These are phyloP conservation scores for Pomatorhinus ruficollis DNA, from an alignment of 2,113 vertebrate genomes.

Conservation along the genomic window DNA sequence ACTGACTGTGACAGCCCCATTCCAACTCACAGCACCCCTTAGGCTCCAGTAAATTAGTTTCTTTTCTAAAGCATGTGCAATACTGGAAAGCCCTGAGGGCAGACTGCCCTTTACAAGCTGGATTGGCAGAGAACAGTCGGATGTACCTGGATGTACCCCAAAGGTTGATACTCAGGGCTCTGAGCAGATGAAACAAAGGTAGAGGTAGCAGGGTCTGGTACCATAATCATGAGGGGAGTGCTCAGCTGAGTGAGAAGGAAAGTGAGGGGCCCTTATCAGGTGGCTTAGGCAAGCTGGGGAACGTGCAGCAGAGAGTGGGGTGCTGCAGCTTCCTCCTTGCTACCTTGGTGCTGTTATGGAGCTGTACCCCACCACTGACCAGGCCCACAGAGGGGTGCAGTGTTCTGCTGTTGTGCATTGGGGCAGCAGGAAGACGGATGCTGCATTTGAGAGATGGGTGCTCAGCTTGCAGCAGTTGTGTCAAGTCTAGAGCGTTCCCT, in stretches of 20 bases:
- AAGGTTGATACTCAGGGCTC: not conserved
- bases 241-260: not conserved
- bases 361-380: accelerated
- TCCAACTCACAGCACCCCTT: not conserved
- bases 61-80: not conserved
- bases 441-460: accelerated
- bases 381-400: not conserved
- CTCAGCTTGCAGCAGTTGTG: not conserved
- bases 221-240: not conserved
- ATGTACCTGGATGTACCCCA: not conserved
- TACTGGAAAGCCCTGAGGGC: not conserved
- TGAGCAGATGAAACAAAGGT: not conserved
- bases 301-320: not conserved
- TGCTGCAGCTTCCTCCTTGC: not conserved
- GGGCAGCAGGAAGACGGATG: not conserved
- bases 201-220: not conserved
- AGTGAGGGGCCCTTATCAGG: not conserved
- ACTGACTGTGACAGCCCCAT: not conserved
- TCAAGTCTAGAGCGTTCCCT: not conserved
- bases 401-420: not conserved
- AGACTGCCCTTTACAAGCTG: not conserved
- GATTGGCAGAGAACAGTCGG: not conserved
- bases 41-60: not conserved
- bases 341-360: not conserved
- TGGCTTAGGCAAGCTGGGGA: not conserved